Evolutionary conservation across 2,797 vertebrate genomes (phyloP).

Genomic region (Tamandua tetradactyla): DNA sequence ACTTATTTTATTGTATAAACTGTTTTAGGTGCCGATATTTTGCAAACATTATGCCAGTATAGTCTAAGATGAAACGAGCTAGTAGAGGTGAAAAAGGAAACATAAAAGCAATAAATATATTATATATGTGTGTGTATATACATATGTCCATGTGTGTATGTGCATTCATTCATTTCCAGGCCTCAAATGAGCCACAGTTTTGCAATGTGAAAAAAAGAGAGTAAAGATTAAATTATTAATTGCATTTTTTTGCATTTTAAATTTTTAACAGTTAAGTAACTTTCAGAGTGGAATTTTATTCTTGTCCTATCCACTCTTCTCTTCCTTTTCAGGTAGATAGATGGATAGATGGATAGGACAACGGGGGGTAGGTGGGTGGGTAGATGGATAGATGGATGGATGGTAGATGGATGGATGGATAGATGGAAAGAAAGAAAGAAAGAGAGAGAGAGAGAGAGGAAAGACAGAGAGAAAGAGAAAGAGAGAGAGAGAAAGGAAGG

Average conservation of each 20-base stretch:
- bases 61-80: not conserved
- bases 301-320: not conserved
- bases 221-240: not conserved
- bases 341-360: too few relatives aligned
- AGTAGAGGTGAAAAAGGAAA: not conserved
- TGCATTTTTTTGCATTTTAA: not conserved
- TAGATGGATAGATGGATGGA: too few relatives aligned
- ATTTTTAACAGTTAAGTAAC: slow-evolving; percentile 32
- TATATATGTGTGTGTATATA: not conserved
- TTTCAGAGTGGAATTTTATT: not conserved
- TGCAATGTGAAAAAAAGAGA: not conserved
- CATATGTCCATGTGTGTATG: too few relatives aligned
- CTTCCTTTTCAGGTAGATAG: not conserved
- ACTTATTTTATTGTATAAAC: not conserved
- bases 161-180: not conserved
- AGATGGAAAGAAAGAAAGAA: too few relatives aligned
- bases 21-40: not conserved
- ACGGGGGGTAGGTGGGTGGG: too few relatives aligned
- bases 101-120: not conserved
- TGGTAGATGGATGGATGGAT: too few relatives aligned
- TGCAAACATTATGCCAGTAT: not conserved
- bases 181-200: not conserved
- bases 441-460: not conserved
- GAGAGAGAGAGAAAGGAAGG: too few relatives aligned
- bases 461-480: not conserved